Conservation (phyloP, 2,888 invertebrate genomes). For the Torymus texanus region DNA sequence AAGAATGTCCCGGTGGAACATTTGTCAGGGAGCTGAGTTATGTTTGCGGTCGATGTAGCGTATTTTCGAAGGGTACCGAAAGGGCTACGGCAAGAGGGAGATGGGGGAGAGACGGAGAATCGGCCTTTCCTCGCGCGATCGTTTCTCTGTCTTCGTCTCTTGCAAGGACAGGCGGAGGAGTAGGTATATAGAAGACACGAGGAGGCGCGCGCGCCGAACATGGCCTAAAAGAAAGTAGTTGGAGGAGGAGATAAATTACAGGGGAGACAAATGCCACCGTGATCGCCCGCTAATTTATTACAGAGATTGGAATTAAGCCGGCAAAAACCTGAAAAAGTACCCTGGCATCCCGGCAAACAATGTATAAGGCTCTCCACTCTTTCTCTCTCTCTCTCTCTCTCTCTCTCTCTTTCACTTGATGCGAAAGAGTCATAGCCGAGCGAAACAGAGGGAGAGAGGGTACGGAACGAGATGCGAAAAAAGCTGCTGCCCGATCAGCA, state of each 20-base stretch:
- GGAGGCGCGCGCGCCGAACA: neutral
- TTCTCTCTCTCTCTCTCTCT: no score
- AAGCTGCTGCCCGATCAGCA: slow-evolving; percentile 17
- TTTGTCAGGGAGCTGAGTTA: slow-evolving; percentile 58
- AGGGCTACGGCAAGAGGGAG: slow-evolving; percentile 32
- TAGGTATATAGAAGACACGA: slow-evolving; percentile 18
- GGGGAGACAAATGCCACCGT: slow-evolving; percentile 73
- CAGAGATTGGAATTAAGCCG: slow-evolving; percentile 72
- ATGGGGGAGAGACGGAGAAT: slow-evolving; percentile 30
- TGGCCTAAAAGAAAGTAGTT: slow-evolving; percentile 43
- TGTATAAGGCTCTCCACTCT: slow-evolving; percentile 49
- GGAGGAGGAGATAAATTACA: slow-evolving; percentile 68
- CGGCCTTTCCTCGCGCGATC: slow-evolving; percentile 41
- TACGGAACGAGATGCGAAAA: slow-evolving; percentile 18
- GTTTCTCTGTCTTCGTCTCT: slow-evolving; percentile 20
- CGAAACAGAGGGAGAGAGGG: slow-evolving; percentile 46
- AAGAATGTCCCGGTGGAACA: slow-evolving; percentile 55
- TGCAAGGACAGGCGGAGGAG: slow-evolving; percentile 19
- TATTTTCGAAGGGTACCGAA: slow-evolving; percentile 53
- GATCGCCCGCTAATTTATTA: slow-evolving; percentile 74
- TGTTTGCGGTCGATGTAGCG: slow-evolving; percentile 53
- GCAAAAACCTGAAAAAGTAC: slow-evolving; percentile 68
- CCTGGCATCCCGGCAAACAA: slow-evolving; percentile 65
- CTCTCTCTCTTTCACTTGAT: neutral
- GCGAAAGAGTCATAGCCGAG: slow-evolving; percentile 39